These are phyloP conservation scores for Spodoptera exigua DNA, from an alignment of 2,888 invertebrate species.

Conservation along the genomic window DNA sequence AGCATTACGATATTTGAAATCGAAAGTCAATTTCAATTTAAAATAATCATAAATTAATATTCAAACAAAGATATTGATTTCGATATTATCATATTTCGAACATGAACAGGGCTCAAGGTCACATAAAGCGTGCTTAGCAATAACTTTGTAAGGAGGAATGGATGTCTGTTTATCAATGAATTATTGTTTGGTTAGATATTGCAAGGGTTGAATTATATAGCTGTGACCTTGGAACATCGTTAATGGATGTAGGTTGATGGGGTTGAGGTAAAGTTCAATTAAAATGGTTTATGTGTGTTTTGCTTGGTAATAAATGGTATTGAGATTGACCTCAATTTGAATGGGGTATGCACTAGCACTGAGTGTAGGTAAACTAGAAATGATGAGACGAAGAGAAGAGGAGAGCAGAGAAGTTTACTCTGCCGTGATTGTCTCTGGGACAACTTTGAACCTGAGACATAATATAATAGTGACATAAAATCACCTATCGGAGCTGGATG, in stretches of 20 bases:
- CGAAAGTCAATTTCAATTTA: constrained; percentile 36
- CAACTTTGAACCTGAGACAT: no score
- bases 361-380: constrained; percentile 1
- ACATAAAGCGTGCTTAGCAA: constrained; percentile 34
- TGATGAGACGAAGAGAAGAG: constrained; percentile 17
- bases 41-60: constrained; percentile 43
- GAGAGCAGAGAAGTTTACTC: no score
- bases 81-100: constrained; percentile 51
- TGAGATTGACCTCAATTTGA: no score
- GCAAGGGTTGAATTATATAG: no score
- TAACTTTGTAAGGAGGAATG: constrained; percentile 27
- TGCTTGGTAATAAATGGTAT: no score
- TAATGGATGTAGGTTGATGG: not conserved
- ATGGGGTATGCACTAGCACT: no score
- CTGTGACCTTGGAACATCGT: no score
- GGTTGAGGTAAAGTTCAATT: not conserved
- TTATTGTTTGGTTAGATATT: constrained; percentile 11
- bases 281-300: no score
- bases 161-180: constrained; percentile 23
- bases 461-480: no score
- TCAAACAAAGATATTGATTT: constrained; percentile 49
- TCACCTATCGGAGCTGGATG: no score
- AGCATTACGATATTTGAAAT: no score
- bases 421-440: no score
- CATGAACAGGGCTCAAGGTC: constrained; percentile 31